Conservation (phyloP, 2,113 vertebrate genomes). For the Prolemur simus region DNA sequence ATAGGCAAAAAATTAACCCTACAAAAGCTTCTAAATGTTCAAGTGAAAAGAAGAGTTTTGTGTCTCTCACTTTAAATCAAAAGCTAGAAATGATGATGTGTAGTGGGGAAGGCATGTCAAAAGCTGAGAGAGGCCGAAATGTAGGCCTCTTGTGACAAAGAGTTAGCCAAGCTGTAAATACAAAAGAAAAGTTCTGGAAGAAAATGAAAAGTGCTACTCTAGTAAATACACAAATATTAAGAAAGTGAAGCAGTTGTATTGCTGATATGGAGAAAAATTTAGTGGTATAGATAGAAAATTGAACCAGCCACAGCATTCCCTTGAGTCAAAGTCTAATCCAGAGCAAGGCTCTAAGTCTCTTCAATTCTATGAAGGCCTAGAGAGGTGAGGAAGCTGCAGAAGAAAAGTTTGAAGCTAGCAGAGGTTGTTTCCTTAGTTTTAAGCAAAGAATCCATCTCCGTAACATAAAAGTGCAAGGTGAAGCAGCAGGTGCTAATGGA, state of each 20-base stretch:
- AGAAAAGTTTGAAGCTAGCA: neutral
- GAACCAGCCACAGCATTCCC: neutral
- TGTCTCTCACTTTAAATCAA: neutral
- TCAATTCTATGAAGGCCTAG: neutral
- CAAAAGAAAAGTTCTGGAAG: neutral
- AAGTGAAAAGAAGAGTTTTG: neutral
- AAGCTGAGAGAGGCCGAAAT: neutral
- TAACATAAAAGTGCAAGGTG: neutral
- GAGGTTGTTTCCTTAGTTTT: neutral
- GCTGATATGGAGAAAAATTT: neutral
- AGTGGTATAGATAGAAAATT: neutral
- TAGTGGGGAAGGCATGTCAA: neutral
- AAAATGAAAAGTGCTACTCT: neutral
- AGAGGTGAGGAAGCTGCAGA: neutral
- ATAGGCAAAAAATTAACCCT: neutral
- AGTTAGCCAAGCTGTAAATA: neutral
- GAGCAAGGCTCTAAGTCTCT: neutral
- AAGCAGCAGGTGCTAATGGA: neutral
- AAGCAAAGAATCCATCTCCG: neutral
- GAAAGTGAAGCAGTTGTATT: neutral
- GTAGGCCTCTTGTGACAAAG: neutral
- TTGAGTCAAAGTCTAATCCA: neutral
- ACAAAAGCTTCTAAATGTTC: neutral
- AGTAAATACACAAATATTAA: neutral
- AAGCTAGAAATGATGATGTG: neutral